These are phyloP conservation scores for Cepaea hortensis DNA, from an alignment of 2,888 invertebrate species.

Conservation along the genomic window DNA sequence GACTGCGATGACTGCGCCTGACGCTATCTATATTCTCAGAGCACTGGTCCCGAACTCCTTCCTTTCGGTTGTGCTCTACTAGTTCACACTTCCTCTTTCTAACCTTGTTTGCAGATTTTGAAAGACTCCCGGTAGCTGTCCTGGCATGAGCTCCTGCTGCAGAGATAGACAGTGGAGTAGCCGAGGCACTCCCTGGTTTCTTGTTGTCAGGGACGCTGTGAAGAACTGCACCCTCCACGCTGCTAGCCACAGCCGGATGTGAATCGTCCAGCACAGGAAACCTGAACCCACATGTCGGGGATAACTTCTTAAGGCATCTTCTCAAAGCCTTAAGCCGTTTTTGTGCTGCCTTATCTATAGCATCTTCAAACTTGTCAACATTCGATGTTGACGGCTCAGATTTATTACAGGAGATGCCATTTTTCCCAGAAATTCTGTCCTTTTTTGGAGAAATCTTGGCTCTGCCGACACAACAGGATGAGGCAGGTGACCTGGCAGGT, in stretches of 20 bases:
- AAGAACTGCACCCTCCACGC: not conserved
- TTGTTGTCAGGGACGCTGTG: not conserved
- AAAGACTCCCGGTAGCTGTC: not conserved
- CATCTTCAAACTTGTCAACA: not conserved
- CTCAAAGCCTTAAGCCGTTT: slow-evolving; percentile 41
- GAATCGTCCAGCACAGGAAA: slow-evolving; percentile 44
- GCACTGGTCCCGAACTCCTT: not conserved
- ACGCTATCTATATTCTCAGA: slow-evolving; percentile 7
- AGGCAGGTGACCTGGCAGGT: not conserved
- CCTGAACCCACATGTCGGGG: slow-evolving; percentile 46
- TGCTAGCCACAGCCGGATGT: slow-evolving; percentile 19
- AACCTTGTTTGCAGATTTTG: not conserved
- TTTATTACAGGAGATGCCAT: slow-evolving; percentile 23
- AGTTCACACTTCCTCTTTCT: not conserved
- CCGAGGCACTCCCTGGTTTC: not conserved
- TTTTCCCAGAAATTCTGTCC: slow-evolving; percentile 14
- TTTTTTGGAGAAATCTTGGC: slow-evolving; percentile 24
- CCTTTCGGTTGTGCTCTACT: not conserved
- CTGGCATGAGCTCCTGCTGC: not conserved
- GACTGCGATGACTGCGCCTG: slow-evolving; percentile 42
- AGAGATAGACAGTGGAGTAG: not conserved
- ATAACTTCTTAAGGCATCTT: slow-evolving; percentile 44
- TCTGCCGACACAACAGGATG: slow-evolving; percentile 2
- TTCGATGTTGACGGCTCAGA: not conserved
- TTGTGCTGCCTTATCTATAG: slow-evolving; percentile 13